These are phyloP conservation scores for Aphelocoma californica DNA, from an alignment of 2,797 vertebrate genomes.

Conservation along the genomic window DNA sequence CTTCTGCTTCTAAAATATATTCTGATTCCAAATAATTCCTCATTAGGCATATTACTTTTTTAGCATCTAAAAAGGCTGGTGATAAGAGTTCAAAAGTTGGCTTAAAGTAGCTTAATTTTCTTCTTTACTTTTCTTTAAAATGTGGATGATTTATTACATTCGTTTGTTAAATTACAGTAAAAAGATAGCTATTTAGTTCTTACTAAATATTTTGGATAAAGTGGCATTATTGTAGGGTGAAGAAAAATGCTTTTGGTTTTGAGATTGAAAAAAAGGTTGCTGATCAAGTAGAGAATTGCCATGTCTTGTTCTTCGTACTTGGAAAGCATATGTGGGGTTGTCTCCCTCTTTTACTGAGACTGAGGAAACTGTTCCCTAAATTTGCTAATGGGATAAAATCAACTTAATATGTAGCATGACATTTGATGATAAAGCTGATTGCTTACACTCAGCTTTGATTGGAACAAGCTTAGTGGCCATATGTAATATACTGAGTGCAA, in stretches of 20 bases:
- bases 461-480: slow-evolving; percentile 26
- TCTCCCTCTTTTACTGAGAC: neutral
- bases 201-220: neutral
- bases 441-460: slow-evolving; percentile 18
- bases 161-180: neutral
- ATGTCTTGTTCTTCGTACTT: neutral
- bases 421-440: slow-evolving; percentile 35
- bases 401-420: neutral
- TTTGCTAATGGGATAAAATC: slow-evolving; percentile 39
- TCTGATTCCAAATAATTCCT: neutral
- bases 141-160: neutral
- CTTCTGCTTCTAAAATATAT: neutral
- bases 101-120: neutral
- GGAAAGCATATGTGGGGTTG: neutral
- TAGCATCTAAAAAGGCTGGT: neutral
- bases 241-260: slow-evolving; percentile 7
- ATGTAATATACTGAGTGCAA: neutral
- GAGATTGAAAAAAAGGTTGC: neutral
- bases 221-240: neutral
- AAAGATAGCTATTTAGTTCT: neutral
- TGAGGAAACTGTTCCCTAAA: neutral
- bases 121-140: neutral
- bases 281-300: neutral
- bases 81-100: neutral
- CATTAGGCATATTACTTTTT: neutral